These are phyloP conservation scores for Tiliqua scincoides DNA, from an alignment of 2,113 vertebrate genomes.

Conservation along the genomic window DNA sequence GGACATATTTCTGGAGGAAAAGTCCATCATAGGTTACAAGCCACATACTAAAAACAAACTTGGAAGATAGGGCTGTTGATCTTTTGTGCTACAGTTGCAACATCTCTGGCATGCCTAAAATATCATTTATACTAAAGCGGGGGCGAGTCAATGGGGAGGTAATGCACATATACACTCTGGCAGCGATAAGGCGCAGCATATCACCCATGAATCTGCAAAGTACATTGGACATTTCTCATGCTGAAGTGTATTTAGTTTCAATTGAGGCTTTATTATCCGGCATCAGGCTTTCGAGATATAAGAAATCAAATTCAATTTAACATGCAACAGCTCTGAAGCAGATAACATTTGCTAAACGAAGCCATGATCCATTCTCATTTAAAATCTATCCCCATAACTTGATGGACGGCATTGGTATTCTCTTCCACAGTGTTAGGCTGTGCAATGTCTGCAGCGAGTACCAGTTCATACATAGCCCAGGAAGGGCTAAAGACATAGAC, in stretches of 20 bases:
- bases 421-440: neutral
- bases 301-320: constrained; percentile 41
- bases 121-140: neutral
- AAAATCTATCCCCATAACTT: neutral
- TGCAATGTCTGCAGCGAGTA: neutral
- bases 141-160: neutral
- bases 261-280: constrained; percentile 15
- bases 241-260: constrained; percentile 30
- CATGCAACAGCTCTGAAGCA: constrained; percentile 40
- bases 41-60: no score
- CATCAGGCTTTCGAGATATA: constrained; percentile 41
- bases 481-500: neutral
- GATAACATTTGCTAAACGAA: constrained; percentile 29
- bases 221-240: neutral
- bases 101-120: neutral
- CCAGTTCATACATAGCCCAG: neutral
- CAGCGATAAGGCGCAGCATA: neutral
- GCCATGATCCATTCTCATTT: constrained; percentile 19
- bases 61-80: neutral
- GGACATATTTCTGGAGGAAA: no score
- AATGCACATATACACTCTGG: fast-evolving
- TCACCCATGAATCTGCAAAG: neutral
- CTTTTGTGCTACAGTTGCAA: neutral
- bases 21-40: no score
- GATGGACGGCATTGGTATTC: fast-evolving